Percentiles rank a stretch among this genome's conserved stretches.
Evolutionary conservation across 2,888 invertebrate species (phyloP).

Genomic region (Gasteruption jaculator): DNA sequence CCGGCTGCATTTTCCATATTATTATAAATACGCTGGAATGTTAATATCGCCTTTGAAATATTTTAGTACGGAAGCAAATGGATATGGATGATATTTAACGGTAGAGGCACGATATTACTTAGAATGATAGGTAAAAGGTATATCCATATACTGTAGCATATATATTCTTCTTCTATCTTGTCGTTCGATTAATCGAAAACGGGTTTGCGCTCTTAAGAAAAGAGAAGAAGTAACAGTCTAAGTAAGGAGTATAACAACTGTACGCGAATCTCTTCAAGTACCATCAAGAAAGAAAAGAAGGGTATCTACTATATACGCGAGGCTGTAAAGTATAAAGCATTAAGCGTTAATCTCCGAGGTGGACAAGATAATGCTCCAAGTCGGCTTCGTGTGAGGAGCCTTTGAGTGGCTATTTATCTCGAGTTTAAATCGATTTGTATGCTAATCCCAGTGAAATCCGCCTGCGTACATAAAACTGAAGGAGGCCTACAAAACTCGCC

Average conservation of each 20-base stretch:
- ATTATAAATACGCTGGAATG: too few relatives aligned
- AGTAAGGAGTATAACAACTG: neutral
- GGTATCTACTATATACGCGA: conserved; percentile 7
- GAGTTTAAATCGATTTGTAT: conserved; percentile 53
- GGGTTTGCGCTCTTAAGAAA: too few relatives aligned
- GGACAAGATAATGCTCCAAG: conserved; percentile 50
- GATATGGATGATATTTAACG: too few relatives aligned
- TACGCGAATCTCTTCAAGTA: neutral
- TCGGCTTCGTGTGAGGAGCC: conserved; percentile 49
- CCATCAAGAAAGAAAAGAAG: neutral
- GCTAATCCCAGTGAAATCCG: conserved; percentile 51
- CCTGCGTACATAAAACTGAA: conserved; percentile 47
- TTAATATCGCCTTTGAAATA: too few relatives aligned
- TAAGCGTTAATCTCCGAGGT: conserved; percentile 50
- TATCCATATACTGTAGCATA: too few relatives aligned
- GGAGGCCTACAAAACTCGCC: conserved; percentile 48
- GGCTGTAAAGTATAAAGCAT: conserved; percentile 49
- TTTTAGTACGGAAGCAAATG: too few relatives aligned
- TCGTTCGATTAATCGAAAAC: conserved; percentile 34
- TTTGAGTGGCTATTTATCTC: conserved; percentile 51
- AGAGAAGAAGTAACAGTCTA: conserved; percentile 1
- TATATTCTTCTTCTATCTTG: too few relatives aligned
- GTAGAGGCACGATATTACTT: too few relatives aligned
- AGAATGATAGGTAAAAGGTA: too few relatives aligned
- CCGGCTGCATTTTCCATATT: too few relatives aligned